Base-by-base conservation (phyloP, 2,888 invertebrate genomes). In the Tyria jacobaeae region DNA sequence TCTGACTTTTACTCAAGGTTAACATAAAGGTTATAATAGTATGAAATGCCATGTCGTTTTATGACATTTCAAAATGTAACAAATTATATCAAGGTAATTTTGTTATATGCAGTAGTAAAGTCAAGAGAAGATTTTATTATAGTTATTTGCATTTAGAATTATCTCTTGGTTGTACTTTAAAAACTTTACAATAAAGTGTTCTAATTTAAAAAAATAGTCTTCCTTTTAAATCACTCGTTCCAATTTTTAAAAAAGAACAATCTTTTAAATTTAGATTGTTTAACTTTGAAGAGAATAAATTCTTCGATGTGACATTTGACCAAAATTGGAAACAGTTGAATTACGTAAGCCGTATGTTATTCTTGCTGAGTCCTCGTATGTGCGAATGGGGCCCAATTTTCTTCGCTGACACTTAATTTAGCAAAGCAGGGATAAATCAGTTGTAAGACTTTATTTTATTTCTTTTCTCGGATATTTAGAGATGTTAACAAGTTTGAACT, bases 1-100 rank as follows among this genome's bases (percentile, higher is more conserved):
- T 67, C 69, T 78, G 76, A 74, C 76, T 74, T 76, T 78, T 76
- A 74, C 74, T 68, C 78, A 76, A 78, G 72, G 73, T 70, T 66
- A 70, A 55, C 24, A 14, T 24, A 78, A 78, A 78, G 78, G 78
- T 78, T 76, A 78, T 47, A 51, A 44, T 49, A 15, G 60, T 65
- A 64, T 66, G 58, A 72, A 78, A 78, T 71, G 75, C 66, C 76
- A 77, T 54, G 63, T 68, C 67, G 54, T 50, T 75, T 66, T 75
- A 67, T 71, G 76, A 71, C 71, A 75, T 75, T 75, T 76, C 70
- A 68, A 77, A 76, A 68, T 63, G 49, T 63, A 62, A 68, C 52
- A 64, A 64, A 57, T 61, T 24, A 57, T 63, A 75, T 58, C 67
- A 73, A 68, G 68, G 62, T 35, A 49, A 50, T 48, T 47, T 62